Evolutionary conservation across 2,113 vertebrate species (phyloP).

Genomic region (Calcarius ornatus): DNA sequence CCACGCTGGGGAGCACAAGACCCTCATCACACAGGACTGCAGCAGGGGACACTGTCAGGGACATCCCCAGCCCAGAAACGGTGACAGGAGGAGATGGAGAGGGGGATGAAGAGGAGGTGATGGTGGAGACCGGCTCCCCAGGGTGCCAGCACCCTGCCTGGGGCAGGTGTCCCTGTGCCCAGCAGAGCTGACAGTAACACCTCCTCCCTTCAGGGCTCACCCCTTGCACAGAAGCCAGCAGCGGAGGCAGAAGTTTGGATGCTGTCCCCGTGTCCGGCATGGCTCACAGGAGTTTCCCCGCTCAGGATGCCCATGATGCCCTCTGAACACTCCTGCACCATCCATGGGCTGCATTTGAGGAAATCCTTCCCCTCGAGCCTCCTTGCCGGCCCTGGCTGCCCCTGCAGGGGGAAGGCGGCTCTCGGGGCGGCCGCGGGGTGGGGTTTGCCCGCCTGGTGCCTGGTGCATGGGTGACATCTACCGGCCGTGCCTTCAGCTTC

Average conservation of each 20-base stretch:
- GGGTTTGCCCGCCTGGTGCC: accelerated
- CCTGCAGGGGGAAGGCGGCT: accelerated
- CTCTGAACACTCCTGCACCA: neutral
- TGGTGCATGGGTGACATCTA: conserved; percentile 38
- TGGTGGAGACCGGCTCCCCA: neutral
- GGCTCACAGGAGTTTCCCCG: neutral
- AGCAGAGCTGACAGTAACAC: neutral
- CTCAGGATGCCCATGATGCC: accelerated
- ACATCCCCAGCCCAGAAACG: neutral
- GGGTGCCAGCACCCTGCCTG: accelerated
- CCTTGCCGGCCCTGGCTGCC: neutral
- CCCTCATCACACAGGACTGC: neutral
- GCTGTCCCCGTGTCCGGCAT: neutral
- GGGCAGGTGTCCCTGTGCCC: neutral
- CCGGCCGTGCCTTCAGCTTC: neutral
- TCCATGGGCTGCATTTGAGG: neutral
- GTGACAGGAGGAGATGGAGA: neutral
- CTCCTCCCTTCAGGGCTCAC: neutral
- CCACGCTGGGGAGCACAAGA: neutral
- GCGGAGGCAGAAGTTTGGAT: neutral
- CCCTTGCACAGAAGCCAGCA: neutral
- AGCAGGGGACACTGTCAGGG: too few species aligned
- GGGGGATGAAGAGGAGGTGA: neutral
- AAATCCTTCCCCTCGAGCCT: neutral
- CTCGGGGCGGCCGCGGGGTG: accelerated